Percentiles rank a stretch among this genome's conserved stretches.
These are phyloP conservation scores for Orthosia gothica DNA, from an alignment of 2,888 invertebrate species.

Conservation along the genomic window DNA sequence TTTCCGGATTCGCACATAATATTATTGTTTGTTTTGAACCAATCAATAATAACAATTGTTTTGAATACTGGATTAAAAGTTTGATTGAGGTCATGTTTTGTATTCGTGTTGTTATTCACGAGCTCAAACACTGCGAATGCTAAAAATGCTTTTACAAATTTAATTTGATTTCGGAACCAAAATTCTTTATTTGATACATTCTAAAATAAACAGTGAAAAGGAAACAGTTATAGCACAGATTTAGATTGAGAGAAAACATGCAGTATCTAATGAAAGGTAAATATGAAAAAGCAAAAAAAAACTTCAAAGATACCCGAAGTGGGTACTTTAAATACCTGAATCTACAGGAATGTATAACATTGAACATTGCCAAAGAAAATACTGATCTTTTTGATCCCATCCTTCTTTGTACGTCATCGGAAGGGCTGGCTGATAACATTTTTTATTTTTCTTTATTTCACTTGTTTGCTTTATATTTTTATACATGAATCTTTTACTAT, in stretches of 20 bases:
- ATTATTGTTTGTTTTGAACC: conserved; percentile 16
- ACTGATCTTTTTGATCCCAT: conserved; percentile 64
- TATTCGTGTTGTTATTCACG: background rate
- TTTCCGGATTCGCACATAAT: background rate
- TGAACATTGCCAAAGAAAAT: conserved; percentile 70
- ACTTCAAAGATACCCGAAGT: conserved; percentile 30
- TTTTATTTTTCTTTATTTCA: conserved; percentile 49
- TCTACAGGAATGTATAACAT: conserved; percentile 52
- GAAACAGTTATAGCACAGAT: background rate
- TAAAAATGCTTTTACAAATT: background rate
- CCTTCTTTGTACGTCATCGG: conserved; percentile 48
- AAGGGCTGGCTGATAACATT: conserved; percentile 53
- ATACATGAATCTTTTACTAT: conserved; percentile 20
- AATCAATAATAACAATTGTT: conserved; percentile 5
- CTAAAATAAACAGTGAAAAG: background rate
- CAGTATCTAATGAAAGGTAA: conserved; percentile 2
- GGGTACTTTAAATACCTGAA: conserved; percentile 23
- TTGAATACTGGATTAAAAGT: conserved; percentile 17
- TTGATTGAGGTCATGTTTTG: conserved; percentile 8
- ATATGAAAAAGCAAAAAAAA: conserved; percentile 7
- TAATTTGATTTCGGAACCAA: too few species aligned
- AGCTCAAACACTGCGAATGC: background rate
- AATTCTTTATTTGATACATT: too few species aligned
- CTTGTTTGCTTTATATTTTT: conserved; percentile 55
- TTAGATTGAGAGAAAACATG: conserved; percentile 9